Percentiles rank a stretch among this genome's conserved stretches.
These are phyloP conservation scores for Pseudochirops cupreus DNA, from an alignment of 2,797 vertebrate genomes.

Conservation along the genomic window DNA sequence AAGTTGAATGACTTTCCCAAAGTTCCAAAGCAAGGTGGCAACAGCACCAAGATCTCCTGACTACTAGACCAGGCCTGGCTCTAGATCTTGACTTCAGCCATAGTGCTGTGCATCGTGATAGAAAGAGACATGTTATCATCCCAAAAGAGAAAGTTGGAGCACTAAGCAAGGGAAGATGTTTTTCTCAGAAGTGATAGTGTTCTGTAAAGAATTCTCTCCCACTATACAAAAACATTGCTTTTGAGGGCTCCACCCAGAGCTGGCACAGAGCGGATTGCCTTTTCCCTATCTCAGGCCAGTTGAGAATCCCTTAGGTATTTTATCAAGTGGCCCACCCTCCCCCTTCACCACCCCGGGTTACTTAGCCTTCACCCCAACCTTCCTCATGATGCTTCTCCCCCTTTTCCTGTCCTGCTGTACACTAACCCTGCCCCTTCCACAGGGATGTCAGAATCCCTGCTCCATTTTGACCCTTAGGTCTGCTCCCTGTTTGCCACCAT, in stretches of 20 bases:
- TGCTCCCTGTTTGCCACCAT: neutral
- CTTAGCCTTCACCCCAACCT: neutral
- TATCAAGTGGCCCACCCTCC: neutral
- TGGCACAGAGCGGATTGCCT: neutral
- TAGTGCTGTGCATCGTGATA: neutral
- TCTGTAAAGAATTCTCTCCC: neutral
- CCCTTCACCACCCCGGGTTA: neutral
- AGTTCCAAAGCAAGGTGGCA: neutral
- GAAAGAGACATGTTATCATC: neutral
- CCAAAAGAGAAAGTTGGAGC: neutral
- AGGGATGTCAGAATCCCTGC: neutral
- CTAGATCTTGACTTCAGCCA: neutral
- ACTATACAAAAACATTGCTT: neutral
- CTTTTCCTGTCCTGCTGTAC: neutral
- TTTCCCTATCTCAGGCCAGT: neutral
- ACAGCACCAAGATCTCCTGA: neutral
- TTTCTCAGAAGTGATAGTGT: neutral
- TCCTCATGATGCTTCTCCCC: neutral
- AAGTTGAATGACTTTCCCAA: neutral
- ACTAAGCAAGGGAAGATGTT: neutral
- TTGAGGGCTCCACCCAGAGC: neutral
- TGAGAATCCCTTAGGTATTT: neutral
- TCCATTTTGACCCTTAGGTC: neutral
- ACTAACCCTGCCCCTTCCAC: neutral
- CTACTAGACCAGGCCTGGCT: neutral